Conservation (phyloP, 2,797 vertebrate genomes). For the Natrix natrix region DNA sequence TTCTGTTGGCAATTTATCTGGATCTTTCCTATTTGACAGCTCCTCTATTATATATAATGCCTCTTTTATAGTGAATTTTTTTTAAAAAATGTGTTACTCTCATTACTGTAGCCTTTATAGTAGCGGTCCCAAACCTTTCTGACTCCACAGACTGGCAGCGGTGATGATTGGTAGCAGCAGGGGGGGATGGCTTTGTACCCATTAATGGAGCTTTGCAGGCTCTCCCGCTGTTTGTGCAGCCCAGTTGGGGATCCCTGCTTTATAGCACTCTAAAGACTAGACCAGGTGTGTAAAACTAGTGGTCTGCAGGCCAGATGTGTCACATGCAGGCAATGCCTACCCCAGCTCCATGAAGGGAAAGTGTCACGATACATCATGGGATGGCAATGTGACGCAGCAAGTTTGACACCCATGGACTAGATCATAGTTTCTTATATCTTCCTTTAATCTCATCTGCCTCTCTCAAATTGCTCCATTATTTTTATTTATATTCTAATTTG, state of each 20-base stretch:
- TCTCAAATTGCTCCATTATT: neutral
- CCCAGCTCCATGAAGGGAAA: too few relatives aligned
- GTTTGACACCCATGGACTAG: neutral
- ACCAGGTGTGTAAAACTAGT: too few relatives aligned
- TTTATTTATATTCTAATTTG: neutral
- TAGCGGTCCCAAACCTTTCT: neutral
- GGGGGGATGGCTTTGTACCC: too few relatives aligned
- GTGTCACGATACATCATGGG: too few relatives aligned
- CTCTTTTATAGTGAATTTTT: neutral
- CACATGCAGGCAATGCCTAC: too few relatives aligned
- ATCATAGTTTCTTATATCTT: neutral
- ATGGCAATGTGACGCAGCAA: too few relatives aligned
- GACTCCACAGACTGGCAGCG: neutral
- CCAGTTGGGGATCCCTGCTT: neutral
- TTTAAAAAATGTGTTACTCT: neutral
- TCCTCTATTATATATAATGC: neutral
- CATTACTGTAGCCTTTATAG: neutral
- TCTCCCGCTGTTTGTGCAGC: neutral
- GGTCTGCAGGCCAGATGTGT: too few relatives aligned
- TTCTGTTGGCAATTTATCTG: neutral
- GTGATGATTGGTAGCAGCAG: neutral
- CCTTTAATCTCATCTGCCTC: neutral
- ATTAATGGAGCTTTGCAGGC: neutral
- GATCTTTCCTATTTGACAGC: neutral
- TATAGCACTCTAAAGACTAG: neutral